A percentile compares a stretch with the other conserved stretches of the same genome.
Conservation (phyloP, 2,113 vertebrate species). For the Lathamus discolor region DNA sequence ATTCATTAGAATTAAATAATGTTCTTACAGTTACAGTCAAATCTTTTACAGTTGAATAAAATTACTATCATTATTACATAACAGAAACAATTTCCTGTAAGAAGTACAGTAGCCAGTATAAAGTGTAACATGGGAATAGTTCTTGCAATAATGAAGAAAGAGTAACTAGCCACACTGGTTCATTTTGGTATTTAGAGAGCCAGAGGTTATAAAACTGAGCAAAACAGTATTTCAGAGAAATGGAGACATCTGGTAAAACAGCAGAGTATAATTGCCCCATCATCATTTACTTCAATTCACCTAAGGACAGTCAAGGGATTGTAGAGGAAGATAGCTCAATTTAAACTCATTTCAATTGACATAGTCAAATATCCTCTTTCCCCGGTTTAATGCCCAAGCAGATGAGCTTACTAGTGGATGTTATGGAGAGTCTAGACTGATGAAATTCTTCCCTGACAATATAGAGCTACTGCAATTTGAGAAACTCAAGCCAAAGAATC, state of each 20-base stretch:
- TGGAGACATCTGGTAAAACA: neutral
- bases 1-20: neutral
- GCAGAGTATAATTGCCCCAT: neutral
- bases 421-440: neutral
- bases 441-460: neutral
- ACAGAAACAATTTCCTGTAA: neutral
- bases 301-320: neutral
- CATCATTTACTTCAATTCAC: constrained; percentile 7
- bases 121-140: neutral
- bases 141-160: neutral
- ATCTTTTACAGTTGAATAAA: neutral
- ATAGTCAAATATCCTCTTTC: neutral
- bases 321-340: neutral
- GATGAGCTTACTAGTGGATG: neutral
- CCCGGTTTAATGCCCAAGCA: neutral
- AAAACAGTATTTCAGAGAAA: constrained; percentile 22
- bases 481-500: neutral
- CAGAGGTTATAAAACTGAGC: neutral
- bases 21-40: neutral
- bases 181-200: neutral
- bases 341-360: neutral
- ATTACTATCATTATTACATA: neutral
- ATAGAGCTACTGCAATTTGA: neutral
- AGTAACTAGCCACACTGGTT: neutral
- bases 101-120: neutral